Conservation (phyloP, 2,797 vertebrate species). For the Gobio occitaniae region DNA sequence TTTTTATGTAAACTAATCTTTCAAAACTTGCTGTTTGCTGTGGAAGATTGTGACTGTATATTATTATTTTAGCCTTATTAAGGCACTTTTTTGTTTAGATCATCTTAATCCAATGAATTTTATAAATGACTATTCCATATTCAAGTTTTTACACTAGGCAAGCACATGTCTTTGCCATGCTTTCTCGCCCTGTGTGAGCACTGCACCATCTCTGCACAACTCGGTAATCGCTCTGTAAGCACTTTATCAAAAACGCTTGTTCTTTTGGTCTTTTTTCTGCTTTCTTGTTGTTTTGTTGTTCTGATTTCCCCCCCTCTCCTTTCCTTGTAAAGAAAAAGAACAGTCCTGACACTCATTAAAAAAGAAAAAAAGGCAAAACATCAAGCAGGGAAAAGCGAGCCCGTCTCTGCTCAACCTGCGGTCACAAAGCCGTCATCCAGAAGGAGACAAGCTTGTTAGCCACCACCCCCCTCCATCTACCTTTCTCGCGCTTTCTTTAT, state of each 20-base stretch:
- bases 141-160: constrained; percentile 10
- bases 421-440: constrained; percentile 76
- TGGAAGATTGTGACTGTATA: background rate
- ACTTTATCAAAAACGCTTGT: constrained; percentile 79
- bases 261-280: constrained; percentile 80
- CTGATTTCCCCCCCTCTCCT: constrained; percentile 51
- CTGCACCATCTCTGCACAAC: constrained; percentile 74
- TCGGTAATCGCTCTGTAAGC: constrained; percentile 80
- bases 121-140: background rate
- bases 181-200: constrained; percentile 73
- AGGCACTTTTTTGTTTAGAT: background rate
- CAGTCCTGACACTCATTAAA: constrained; percentile 83
- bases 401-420: constrained; percentile 80
- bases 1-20: background rate
- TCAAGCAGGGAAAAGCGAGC: constrained; percentile 74
- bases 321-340: constrained; percentile 67
- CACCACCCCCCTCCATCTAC: constrained; percentile 62
- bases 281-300: constrained; percentile 83
- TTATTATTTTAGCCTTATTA: no score
- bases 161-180: constrained; percentile 42
- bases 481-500: constrained; percentile 56
- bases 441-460: constrained; percentile 76
- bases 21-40: background rate
- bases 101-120: background rate
- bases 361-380: constrained; percentile 73